Evolutionary conservation across 2,888 invertebrate genomes (phyloP).

Genomic region (Scrobipalpa atriplicella): DNA sequence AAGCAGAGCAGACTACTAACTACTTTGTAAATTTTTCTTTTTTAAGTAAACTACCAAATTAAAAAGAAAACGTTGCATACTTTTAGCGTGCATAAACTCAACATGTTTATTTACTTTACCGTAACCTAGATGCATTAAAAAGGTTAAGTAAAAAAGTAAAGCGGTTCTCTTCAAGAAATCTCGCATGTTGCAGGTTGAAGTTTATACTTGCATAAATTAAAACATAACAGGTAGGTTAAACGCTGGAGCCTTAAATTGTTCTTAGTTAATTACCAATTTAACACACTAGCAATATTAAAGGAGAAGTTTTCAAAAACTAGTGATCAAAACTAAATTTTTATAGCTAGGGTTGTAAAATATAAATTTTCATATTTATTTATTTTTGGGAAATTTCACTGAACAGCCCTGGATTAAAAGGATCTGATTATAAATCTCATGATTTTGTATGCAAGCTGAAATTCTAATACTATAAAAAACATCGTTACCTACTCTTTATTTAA

Average conservation of each 20-base stretch:
- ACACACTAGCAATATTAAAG: too few species aligned
- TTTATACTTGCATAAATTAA: background rate
- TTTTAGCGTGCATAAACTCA: background rate
- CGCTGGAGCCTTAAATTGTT: background rate
- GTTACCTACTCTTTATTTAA: background rate
- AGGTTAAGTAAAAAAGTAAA: background rate
- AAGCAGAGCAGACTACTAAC: too few species aligned
- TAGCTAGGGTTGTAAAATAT: too few species aligned
- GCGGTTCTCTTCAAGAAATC: background rate
- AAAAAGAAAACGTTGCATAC: background rate
- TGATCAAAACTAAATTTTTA: too few species aligned
- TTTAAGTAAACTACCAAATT: too few species aligned
- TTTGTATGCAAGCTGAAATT: background rate
- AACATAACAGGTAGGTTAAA: background rate
- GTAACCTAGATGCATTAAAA: slow-evolving; percentile 4
- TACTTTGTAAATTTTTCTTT: too few species aligned
- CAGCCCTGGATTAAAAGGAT: too few species aligned
- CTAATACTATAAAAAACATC: background rate
- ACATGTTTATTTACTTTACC: background rate
- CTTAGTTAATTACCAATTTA: background rate
- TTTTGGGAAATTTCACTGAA: too few species aligned
- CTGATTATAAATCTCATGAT: too few species aligned
- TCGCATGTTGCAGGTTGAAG: slow-evolving; percentile 1
- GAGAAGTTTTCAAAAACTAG: too few species aligned
- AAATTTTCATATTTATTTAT: too few species aligned